A percentile compares a stretch with the other conserved stretches of the same genome.
Evolutionary conservation across 30 jellyfish, hydroid and myxozoan genomes (phyloP).

Genomic region (Clytia hemisphaerica): DNA sequence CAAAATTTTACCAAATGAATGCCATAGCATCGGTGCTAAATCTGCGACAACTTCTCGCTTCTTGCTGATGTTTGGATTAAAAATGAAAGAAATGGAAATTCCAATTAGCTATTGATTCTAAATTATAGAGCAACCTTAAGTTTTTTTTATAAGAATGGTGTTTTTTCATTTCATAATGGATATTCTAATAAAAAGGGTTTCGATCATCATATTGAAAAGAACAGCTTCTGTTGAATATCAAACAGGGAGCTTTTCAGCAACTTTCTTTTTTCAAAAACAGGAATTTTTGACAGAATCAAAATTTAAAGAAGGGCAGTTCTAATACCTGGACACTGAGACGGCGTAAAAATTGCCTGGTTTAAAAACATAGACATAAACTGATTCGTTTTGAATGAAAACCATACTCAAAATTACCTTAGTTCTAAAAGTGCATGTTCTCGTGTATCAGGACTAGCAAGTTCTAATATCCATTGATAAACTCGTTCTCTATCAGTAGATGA

Average conservation of each 20-base stretch:
- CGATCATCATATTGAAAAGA: too few species aligned
- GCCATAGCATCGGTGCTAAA: constrained; percentile 98
- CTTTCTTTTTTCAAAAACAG: too few species aligned
- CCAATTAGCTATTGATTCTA: not conserved
- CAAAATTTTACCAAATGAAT: constrained; percentile 73
- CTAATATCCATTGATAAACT: constrained; percentile 94
- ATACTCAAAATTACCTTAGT: constrained; percentile 43
- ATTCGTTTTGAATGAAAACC: not conserved
- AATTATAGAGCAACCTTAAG: not conserved
- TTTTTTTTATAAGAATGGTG: not conserved
- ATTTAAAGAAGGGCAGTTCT: not conserved
- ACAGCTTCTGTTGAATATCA: not conserved
- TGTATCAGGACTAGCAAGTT: constrained; percentile 83
- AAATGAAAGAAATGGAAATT: not conserved
- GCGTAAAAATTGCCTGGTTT: not conserved
- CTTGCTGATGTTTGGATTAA: constrained; percentile 34
- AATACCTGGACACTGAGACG: not conserved
- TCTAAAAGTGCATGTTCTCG: constrained; percentile 97
- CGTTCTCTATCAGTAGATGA: constrained; percentile 86
- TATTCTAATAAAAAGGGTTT: too few species aligned
- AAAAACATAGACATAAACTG: not conserved
- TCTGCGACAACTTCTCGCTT: constrained; percentile 96
- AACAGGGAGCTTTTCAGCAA: not conserved
- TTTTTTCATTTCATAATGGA: not conserved
- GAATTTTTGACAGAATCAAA: not conserved